phyloP scores from a whole-genome alignment of 2,888 invertebrate genomes.

The Plusia festucae region DNA sequence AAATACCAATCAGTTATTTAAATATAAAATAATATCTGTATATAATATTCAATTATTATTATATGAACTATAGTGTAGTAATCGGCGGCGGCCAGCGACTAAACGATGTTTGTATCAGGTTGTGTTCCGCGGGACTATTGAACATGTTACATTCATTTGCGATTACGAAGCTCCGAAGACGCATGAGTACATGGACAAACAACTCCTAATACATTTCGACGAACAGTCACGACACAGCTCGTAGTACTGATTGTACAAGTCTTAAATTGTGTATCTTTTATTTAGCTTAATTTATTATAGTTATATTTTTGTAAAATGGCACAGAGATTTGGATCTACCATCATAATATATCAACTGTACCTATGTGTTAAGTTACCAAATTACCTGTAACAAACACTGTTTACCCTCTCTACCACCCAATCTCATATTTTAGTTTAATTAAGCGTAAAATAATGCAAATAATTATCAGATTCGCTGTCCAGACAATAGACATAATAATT shows the following conservation, averaged over 20 bases:
- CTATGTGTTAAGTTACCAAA: slow-evolving; percentile 17
- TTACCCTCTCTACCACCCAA: slow-evolving; percentile 26
- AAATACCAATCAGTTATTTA: too few relatives aligned
- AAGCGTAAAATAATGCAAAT: slow-evolving; percentile 29
- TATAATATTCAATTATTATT: too few relatives aligned
- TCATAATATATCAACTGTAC: slow-evolving; percentile 8
- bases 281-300: neutral
- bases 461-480: too few relatives aligned
- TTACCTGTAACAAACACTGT: slow-evolving; percentile 32
- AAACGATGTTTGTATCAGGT: slow-evolving; percentile 22
- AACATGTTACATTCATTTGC: slow-evolving; percentile 22
- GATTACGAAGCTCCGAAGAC: slow-evolving; percentile 20
- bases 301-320: slow-evolving; percentile 5
- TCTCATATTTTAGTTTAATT: slow-evolving; percentile 10
- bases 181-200: slow-evolving; percentile 46
- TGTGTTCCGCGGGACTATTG: slow-evolving; percentile 11
- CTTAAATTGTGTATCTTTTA: slow-evolving; percentile 23
- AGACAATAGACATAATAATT: too few relatives aligned
- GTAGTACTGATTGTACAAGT: slow-evolving; percentile 12
- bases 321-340: slow-evolving; percentile 9
- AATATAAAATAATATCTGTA: too few relatives aligned
- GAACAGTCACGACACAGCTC: slow-evolving; percentile 11
- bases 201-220: slow-evolving; percentile 33
- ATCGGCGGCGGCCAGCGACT: slow-evolving; percentile 29
- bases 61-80: neutral